Base-by-base conservation (phyloP, 2,888 invertebrate genomes). In the Pammene aurita region DNA sequence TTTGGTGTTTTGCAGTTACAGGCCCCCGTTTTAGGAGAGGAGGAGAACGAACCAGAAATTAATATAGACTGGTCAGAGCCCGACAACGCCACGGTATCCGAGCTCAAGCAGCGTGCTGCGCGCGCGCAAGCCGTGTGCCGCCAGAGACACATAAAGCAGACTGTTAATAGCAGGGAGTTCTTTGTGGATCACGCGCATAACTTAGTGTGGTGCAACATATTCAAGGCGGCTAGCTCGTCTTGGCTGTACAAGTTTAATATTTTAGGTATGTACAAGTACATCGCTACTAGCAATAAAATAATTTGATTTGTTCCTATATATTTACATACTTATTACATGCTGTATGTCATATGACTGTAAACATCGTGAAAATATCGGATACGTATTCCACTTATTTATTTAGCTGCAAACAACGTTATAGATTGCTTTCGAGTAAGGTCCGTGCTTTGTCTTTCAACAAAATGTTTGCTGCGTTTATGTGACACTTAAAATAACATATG, bases 181-280 rank as follows among this genome's bases (percentile, higher is more conserved):
- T 95, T 96, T 80, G 94, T 96, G 71, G 95, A 94, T 89, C 80
- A 94, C 90, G 81, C 78, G 66, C 94, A 96, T 76, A 95, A 94
- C 77, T 87, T 96, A 55, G 94, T 95, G 56, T 96, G 96, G 96
- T 96, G 96, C 80, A 96, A 95, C 81, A 94, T 96, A 74, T 96
- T 96, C 80, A 96, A 96, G 89, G 95, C 95, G 44, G 95, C 95
- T 34, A 96, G 96, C 76, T 96, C 96, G n/a, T 95, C 95, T 9
- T 96, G 96, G 96, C 93, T 96, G 89, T 95, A 96, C 84, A 96
- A 96, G 85, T 96, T 96, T 80, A 96, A 96, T 85, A 93, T 95
- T 78, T 92, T 96, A 71, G 96, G 96, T 89, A 81, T 75, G 75
- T 60, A 65, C n/a, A n/a, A n/a, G n/a, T n/a, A n/a, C n/a, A n/a